Percentiles rank a stretch among this genome's conserved stretches.
Conservation (phyloP, 2,113 vertebrate genomes). For the Physeter macrocephalus region DNA sequence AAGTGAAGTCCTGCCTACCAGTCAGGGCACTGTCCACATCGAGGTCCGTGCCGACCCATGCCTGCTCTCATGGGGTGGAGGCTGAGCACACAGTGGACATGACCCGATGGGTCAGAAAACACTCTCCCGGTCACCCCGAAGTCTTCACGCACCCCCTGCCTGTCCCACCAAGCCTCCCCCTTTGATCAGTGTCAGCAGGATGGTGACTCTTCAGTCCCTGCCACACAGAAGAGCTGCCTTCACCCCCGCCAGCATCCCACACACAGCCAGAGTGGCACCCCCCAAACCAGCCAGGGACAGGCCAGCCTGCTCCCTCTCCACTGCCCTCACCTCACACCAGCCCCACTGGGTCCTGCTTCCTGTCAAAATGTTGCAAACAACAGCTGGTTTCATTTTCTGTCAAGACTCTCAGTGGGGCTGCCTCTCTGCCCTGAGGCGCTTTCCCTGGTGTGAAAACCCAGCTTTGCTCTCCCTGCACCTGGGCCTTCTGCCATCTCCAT, state of each 20-base stretch:
- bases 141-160: background rate
- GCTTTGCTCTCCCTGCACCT: background rate
- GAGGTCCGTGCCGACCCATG: rapidly evolving
- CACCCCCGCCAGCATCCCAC: background rate
- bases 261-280: background rate
- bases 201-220: background rate
- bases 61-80: no score
- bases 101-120: rapidly evolving
- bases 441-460: background rate
- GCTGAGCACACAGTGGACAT: background rate
- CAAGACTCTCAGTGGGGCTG: background rate
- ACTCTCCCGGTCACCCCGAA: background rate
- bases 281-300: background rate
- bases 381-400: background rate
- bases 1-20: background rate
- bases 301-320: background rate
- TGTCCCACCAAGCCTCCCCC: background rate
- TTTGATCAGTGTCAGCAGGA: background rate
- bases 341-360: background rate
- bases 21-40: rapidly evolving
- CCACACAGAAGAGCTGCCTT: background rate
- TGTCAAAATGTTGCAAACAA: background rate
- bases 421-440: background rate
- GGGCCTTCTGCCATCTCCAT: background rate
- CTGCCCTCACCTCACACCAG: background rate